Evolutionary conservation across 2,888 invertebrate species (phyloP), one percentile per base, ranked within the genome.

Genomic region (Philopedon plagiatum): DNA sequence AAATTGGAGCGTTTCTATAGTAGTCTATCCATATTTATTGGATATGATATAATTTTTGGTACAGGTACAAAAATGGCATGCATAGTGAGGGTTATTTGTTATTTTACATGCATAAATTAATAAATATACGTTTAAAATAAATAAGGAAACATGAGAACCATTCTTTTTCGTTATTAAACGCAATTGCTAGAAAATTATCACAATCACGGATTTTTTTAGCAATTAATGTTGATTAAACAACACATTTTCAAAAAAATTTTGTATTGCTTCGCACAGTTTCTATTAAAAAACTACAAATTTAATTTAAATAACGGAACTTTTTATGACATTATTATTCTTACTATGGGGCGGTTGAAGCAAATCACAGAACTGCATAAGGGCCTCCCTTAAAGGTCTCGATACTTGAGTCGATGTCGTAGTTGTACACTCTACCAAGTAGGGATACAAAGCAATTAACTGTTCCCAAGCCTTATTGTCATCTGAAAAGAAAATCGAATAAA

Each of bases 381-480:
- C 96, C 83, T 95, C 96, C 39, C 92, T 88, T 62, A 95, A 87
- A 11, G 95, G 93, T 75, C 91, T 89, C 54, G 93, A 93, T 11
- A 95, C 93, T 86, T 94, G 94, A 7, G 91, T 89, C 3, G 94
- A 94, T 62, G 92, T 91, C 11, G 94, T 93, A 60, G 94, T 93
- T 76, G 92, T 94, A 81, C 94, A 95, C 81, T 94, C 92, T 54
- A 97, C 97, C 79, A 98, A 88, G 82, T 91, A 91, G 0, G 97
- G 97, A 87, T 98, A 98, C 32, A 98, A 87, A 19, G 92, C 93
- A 81, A 98, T 97, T 67, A 98, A 87, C 83, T 97, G 96, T 83
- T 95, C 93, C 98, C 98, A 98, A 0, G 97, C 96, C 18, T 91
- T 91, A 77, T 91, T 90, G 85, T 96, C 97, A 71, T 97, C 97